Evolutionary conservation across 2,888 invertebrate species (phyloP).

Genomic region (Lapara coniferarum): DNA sequence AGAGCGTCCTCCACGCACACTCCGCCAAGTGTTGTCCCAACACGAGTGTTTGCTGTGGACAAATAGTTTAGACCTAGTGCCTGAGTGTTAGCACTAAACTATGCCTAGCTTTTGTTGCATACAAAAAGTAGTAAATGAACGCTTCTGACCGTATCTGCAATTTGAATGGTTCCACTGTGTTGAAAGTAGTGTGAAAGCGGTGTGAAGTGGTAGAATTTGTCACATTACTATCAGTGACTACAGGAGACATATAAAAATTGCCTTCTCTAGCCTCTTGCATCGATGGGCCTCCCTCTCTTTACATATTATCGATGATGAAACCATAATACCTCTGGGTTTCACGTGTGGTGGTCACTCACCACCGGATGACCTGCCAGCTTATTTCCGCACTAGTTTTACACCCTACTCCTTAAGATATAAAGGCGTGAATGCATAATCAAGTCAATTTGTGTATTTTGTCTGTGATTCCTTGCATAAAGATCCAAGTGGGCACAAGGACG

Average conservation of each 20-base stretch:
- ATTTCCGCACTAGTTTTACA: not conserved
- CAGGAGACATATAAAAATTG: too few relatives aligned
- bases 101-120: not conserved
- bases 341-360: not conserved
- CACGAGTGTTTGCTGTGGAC: not conserved
- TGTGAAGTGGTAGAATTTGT: too few relatives aligned
- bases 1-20: constrained; percentile 6
- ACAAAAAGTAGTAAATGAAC: too few relatives aligned
- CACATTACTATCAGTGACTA: too few relatives aligned
- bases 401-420: too few relatives aligned
- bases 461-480: not conserved
- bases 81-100: not conserved
- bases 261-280: too few relatives aligned
- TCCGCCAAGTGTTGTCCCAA: not conserved
- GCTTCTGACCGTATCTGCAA: too few relatives aligned
- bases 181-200: too few relatives aligned
- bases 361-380: not conserved
- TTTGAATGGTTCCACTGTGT: too few relatives aligned
- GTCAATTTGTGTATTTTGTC: not conserved
- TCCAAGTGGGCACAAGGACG: not conserved
- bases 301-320: too few relatives aligned
- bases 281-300: too few relatives aligned
- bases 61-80: not conserved
- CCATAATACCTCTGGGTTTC: too few relatives aligned
- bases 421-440: not conserved